phyloP scores from a whole-genome alignment of 2,113 vertebrate genomes.

The Nycticorax nycticorax region DNA sequence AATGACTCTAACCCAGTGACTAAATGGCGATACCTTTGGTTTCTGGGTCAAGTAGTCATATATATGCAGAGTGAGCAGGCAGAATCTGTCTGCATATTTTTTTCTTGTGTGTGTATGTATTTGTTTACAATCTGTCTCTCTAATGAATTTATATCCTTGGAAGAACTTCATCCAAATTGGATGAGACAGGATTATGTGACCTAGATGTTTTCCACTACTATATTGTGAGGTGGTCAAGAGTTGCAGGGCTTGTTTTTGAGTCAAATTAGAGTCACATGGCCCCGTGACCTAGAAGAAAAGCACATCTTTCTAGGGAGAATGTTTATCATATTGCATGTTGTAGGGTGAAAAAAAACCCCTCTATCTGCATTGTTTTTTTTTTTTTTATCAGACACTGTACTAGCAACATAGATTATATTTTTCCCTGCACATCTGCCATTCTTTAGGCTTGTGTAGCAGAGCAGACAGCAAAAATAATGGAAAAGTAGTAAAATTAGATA shows the following conservation, averaged over 20 bases:
- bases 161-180: constrained; percentile 13
- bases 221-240: neutral
- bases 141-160: constrained; percentile 46
- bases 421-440: neutral
- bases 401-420: neutral
- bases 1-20: constrained; percentile 24
- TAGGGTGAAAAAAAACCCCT: neutral
- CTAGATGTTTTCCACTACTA: neutral
- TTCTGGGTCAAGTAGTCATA: constrained; percentile 54
- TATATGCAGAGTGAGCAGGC: constrained; percentile 14
- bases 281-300: neutral
- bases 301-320: neutral
- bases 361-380: neutral
- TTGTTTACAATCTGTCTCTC: constrained; percentile 45
- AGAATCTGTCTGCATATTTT: neutral
- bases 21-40: neutral
- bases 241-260: neutral
- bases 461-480: neutral
- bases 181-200: constrained; percentile 13
- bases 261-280: neutral
- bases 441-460: neutral
- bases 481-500: neutral
- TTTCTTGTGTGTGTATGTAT: neutral
- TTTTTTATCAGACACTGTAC: neutral
- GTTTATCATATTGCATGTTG: neutral